These are phyloP conservation scores for Garra rufa DNA, from an alignment of 2,113 vertebrate species.

Conservation along the genomic window DNA sequence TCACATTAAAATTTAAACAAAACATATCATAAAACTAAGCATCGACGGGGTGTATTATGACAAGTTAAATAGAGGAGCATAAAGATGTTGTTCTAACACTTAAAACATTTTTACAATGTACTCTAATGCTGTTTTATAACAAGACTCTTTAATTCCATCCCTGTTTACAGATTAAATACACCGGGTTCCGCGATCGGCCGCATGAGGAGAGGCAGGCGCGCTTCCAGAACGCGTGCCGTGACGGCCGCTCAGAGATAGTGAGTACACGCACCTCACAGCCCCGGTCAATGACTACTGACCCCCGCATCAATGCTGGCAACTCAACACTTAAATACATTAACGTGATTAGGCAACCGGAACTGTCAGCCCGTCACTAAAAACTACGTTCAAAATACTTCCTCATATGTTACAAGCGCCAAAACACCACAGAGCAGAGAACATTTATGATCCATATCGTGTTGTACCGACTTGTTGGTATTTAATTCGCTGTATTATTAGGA, in stretches of 20 bases:
- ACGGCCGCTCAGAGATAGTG: constrained; percentile 96
- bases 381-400: constrained; percentile 49
- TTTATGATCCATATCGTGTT: neutral
- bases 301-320: neutral
- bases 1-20: neutral
- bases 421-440: neutral
- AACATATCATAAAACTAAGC: neutral
- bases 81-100: neutral
- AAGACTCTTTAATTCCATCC: neutral
- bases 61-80: neutral
- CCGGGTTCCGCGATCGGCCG: constrained; percentile 96
- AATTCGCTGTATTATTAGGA: neutral
- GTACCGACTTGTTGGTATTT: neutral
- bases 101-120: neutral
- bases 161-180: constrained; percentile 91
- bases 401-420: constrained; percentile 29
- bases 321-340: neutral
- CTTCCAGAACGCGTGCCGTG: constrained; percentile 95
- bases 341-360: constrained; percentile 49
- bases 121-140: neutral
- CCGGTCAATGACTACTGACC: neutral
- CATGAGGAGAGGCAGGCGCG: constrained; percentile 96
- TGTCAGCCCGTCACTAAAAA: constrained; percentile 18
- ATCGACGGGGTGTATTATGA: neutral
- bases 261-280: constrained; percentile 71